These are phyloP conservation scores for Ciconia stormi DNA, from an alignment of 2,113 vertebrate genomes.

Conservation along the genomic window DNA sequence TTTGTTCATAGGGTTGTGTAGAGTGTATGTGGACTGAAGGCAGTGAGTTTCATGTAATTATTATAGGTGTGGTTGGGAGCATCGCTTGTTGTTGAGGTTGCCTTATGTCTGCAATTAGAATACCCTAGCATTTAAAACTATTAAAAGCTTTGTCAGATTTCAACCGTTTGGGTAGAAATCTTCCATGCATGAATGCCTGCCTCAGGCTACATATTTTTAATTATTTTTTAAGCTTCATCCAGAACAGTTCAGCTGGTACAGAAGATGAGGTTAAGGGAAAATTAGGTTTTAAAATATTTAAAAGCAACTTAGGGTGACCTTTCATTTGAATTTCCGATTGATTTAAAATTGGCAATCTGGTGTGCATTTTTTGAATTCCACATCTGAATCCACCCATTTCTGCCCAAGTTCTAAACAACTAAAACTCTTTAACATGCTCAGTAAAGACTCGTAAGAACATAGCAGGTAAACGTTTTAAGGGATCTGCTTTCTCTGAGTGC, in stretches of 20 bases:
- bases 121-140: not conserved
- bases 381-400: not conserved
- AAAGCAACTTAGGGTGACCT: not conserved
- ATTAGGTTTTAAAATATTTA: not conserved
- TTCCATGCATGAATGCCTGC: not conserved
- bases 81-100: not conserved
- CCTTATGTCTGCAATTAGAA: not conserved
- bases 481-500: not conserved
- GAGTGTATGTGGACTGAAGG: not conserved
- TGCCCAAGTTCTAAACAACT: not conserved
- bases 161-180: not conserved
- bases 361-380: not conserved
- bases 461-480: not conserved
- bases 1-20: not conserved
- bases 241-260: not conserved
- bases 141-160: not conserved
- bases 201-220: not conserved
- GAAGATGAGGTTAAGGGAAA: not conserved
- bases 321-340: not conserved
- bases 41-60: not conserved
- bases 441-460: not conserved
- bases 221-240: not conserved
- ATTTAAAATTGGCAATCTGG: not conserved
- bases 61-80: not conserved
- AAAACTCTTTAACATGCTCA: not conserved